Evolutionary conservation across 2,113 vertebrate genomes (phyloP).

Genomic region (Plectropomus leopardus): DNA sequence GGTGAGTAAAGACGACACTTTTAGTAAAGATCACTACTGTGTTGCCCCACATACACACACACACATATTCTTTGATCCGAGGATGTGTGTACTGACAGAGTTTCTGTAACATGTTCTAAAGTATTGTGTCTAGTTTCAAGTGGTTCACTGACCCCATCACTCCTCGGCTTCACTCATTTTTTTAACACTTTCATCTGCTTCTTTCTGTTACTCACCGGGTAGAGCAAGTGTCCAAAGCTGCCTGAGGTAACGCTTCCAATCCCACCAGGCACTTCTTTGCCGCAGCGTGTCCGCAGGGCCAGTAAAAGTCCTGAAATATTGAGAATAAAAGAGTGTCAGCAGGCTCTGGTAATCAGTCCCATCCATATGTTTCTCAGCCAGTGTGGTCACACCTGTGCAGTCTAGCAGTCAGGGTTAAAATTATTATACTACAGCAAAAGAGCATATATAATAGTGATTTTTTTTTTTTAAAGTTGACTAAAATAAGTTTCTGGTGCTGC

Average conservation of each 20-base stretch:
- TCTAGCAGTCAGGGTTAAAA: too few species aligned
- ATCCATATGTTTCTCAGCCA: background rate
- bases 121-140: background rate
- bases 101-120: slow-evolving; percentile 1
- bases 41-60: background rate
- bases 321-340: background rate
- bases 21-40: background rate
- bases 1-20: background rate
- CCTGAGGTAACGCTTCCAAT: background rate
- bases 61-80: background rate
- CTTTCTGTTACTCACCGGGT: background rate
- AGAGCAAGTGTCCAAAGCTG: background rate
- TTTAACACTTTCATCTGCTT: background rate
- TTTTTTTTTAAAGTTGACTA: too few species aligned
- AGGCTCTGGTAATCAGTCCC: background rate
- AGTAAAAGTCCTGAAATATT: background rate
- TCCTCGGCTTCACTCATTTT: background rate
- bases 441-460: too few species aligned
- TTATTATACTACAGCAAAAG: too few species aligned
- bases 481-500: too few species aligned
- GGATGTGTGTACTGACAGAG: background rate
- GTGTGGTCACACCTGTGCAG: too few species aligned
- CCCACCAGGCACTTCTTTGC: background rate
- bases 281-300: background rate
- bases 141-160: slow-evolving; percentile 8